Conservation (phyloP, 1,140 invertebrate species). For the Drosophila novamexicana region DNA sequence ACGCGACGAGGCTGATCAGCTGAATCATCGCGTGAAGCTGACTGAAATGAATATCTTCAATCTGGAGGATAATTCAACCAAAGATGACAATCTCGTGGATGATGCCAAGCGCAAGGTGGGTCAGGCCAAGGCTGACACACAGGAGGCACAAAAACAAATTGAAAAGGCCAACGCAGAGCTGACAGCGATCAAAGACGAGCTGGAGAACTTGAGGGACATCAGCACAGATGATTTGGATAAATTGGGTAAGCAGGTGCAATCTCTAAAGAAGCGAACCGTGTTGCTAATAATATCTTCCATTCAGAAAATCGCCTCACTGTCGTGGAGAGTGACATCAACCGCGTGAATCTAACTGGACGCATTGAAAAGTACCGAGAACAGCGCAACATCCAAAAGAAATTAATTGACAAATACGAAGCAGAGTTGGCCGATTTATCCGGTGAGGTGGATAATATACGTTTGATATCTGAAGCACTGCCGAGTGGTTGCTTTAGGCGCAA, state of each 20-base stretch:
- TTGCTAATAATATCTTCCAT: too few species aligned
- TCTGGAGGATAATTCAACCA: slow-evolving; percentile 89
- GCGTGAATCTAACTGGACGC: slow-evolving; percentile 91
- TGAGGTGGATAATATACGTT: slow-evolving; percentile 94
- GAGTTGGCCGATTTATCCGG: slow-evolving; percentile 89
- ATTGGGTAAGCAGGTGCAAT: slow-evolving; percentile 82
- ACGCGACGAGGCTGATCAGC: slow-evolving; percentile 90
- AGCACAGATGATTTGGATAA: slow-evolving; percentile 89
- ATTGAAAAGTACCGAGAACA: slow-evolving; percentile 89
- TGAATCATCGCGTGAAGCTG: slow-evolving; percentile 88
- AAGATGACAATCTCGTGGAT: slow-evolving; percentile 90
- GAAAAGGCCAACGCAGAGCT: slow-evolving; percentile 91
- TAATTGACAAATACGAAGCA: slow-evolving; percentile 92
- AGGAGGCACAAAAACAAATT: slow-evolving; percentile 91
- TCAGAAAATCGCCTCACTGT: slow-evolving; percentile 89
- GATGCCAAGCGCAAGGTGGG: slow-evolving; percentile 92
- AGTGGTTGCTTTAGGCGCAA: slow-evolving; percentile 91
- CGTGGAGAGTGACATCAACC: slow-evolving; percentile 90
- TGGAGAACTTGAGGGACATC: slow-evolving; percentile 91
- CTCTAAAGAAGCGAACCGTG: background rate
- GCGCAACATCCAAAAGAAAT: slow-evolving; percentile 90
- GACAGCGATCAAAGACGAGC: slow-evolving; percentile 91
- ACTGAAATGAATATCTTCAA: slow-evolving; percentile 89
- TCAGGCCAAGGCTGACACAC: slow-evolving; percentile 92
- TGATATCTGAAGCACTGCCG: slow-evolving; percentile 93